Base-by-base conservation (phyloP, 2,113 vertebrate genomes). In the Octodon degus region DNA sequence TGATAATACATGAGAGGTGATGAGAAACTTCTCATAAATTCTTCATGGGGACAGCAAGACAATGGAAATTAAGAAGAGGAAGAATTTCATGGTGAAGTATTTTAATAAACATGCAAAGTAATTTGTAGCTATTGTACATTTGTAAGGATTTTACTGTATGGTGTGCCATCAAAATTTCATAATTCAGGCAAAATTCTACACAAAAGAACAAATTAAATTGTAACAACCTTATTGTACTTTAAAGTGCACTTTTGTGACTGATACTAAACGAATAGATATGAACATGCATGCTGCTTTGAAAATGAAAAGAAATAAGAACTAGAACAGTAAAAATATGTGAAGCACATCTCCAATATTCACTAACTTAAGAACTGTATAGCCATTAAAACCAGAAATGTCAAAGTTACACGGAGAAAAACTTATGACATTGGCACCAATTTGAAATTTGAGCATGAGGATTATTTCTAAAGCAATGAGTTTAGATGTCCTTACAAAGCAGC, bases 21-120 rank as follows among this genome's bases (percentile, higher is more conserved):
- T 84, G 77, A 34, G 70, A 82, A 96, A 67, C 79, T 50, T 97
- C 60, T 95, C 86, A 97, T 67, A 79, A 97, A 96, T 93, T 40
- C 68, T 95, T 94, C 92, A 24, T 37, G 62, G 91, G 68, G 50
- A 72, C 70, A 92, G 81, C 4, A 32, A 96, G 40, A 50, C 40
- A 85, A 6, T 40, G n/a, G 93, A 53, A 86, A 85, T 90, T 97
- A 92, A 37, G 19, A 89, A 96, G 53, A 12, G 55, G 43, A 96
- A 47, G 89, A 65, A 80, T 65, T 80, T 10, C 55, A 68, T 63
- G 94, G 91, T 86, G 43, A 63, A 77, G 80, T 80, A 24, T 1
- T 85, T 97, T 94, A 94, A 86, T 94, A 93, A 97, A 93, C 43
- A 55, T 50, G 27, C 6, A 5, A n/a, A 9, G 4, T 47, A 88